These are phyloP conservation scores for Megastigmus dorsalis DNA, from an alignment of 2,888 invertebrate genomes.

Conservation along the genomic window DNA sequence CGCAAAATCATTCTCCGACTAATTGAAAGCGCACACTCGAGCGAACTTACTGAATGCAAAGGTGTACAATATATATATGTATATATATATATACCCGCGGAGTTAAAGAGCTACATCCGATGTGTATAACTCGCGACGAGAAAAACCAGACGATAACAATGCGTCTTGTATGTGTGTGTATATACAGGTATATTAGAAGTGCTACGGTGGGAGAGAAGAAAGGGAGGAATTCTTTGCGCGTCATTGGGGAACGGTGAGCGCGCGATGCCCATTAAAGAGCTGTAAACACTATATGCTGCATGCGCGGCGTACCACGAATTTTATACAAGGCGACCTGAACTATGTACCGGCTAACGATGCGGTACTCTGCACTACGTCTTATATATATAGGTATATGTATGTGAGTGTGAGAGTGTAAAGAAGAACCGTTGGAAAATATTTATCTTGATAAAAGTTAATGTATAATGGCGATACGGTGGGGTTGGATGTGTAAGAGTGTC, in stretches of 20 bases:
- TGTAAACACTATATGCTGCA: slow-evolving; percentile 1
- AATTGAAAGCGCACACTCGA: slow-evolving; percentile 19
- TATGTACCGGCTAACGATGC: neutral
- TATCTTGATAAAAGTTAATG: neutral
- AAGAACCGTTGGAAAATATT: neutral
- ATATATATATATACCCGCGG: too few relatives aligned
- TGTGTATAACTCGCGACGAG: neutral
- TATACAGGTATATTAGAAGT: neutral
- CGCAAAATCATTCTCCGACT: slow-evolving; percentile 28
- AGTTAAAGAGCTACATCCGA: too few relatives aligned
- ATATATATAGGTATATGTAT: too few relatives aligned
- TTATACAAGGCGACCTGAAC: slow-evolving; percentile 1
- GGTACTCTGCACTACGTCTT: neutral
- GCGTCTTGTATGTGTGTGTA: neutral
- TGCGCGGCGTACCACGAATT: too few relatives aligned
- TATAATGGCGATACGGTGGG: neutral
- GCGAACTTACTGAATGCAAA: too few relatives aligned
- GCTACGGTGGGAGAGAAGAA: neutral
- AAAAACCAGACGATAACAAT: neutral
- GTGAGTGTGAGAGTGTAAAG: neutral
- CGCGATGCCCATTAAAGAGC: neutral
- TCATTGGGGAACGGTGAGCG: slow-evolving; percentile 25
- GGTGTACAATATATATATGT: too few relatives aligned
- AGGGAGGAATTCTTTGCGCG: neutral
- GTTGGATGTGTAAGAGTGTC: neutral